A percentile compares a stretch with the other conserved stretches of the same genome.
phyloP scores from a whole-genome alignment of 1,140 invertebrate species.

The Ephestia elutella region DNA sequence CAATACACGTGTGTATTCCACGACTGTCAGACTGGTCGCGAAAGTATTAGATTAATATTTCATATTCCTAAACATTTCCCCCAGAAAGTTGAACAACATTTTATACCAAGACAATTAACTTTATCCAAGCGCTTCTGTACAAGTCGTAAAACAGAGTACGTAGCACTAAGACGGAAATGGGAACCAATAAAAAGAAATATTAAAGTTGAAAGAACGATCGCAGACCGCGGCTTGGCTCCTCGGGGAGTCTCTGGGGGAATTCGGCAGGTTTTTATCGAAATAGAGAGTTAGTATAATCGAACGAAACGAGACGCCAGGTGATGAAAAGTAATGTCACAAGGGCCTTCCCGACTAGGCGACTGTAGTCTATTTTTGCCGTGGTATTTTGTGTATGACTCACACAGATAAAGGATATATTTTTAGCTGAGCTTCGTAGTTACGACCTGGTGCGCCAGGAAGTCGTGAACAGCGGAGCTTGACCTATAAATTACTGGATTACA shows the following conservation, averaged over 20 bases:
- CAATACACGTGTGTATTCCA: background rate
- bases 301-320: background rate
- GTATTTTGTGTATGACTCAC: constrained; percentile 18
- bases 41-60: background rate
- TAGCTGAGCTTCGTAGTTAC: constrained; percentile 18
- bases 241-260: constrained; percentile 4
- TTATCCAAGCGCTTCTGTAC: constrained; percentile 1
- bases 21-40: background rate
- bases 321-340: constrained; percentile 17
- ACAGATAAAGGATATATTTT: constrained; percentile 24
- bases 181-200: constrained; percentile 5
- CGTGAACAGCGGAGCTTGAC: constrained; percentile 36
- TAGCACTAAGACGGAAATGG: background rate
- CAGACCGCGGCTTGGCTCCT: background rate
- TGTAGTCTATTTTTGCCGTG: constrained; percentile 23
- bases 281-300: background rate
- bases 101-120: background rate
- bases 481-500: constrained; percentile 30
- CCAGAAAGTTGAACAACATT: background rate
- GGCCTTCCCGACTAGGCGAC: constrained; percentile 18
- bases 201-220: constrained; percentile 3
- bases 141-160: constrained; percentile 3
- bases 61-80: background rate
- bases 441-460: constrained; percentile 44
- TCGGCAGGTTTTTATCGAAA: constrained; percentile 4